phyloP scores from a whole-genome alignment of 2,113 vertebrate genomes.

The Nestor notabilis region DNA sequence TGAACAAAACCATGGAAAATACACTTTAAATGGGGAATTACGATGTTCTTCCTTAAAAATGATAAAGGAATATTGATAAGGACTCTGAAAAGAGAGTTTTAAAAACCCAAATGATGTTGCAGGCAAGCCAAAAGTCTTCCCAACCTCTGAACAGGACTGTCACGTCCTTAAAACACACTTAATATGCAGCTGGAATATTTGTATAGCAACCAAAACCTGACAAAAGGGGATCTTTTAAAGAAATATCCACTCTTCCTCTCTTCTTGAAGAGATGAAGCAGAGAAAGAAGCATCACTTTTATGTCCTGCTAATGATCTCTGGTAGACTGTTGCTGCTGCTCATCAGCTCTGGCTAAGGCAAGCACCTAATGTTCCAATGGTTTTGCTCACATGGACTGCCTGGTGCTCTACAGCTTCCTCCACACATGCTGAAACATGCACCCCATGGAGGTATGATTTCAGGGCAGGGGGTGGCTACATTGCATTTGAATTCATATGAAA shows the following conservation, averaged over 20 bases:
- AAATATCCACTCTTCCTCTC: not conserved
- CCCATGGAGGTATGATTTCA: not conserved
- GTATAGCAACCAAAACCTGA: not conserved
- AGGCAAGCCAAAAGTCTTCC: not conserved
- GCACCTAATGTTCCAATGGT: accelerated
- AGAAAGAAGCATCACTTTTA: not conserved
- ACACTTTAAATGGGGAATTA: not conserved
- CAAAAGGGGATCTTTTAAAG: not conserved
- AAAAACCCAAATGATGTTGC: not conserved
- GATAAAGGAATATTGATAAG: not conserved
- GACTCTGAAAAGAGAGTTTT: not conserved
- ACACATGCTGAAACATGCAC: not conserved
- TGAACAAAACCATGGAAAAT: not conserved
- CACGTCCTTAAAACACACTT: not conserved
- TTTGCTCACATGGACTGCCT: not conserved
- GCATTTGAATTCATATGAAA: not conserved
- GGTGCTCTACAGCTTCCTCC: not conserved
- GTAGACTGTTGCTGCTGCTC: not conserved
- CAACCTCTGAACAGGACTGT: not conserved
- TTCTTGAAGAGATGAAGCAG: not conserved
- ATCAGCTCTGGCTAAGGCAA: not conserved
- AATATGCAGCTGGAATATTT: not conserved
- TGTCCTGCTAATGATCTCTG: not conserved
- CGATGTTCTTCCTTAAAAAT: not conserved
- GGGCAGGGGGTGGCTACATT: not conserved